Evolutionary conservation across 2,888 invertebrate species (phyloP).

Genomic region (Gasteruption jaculator): DNA sequence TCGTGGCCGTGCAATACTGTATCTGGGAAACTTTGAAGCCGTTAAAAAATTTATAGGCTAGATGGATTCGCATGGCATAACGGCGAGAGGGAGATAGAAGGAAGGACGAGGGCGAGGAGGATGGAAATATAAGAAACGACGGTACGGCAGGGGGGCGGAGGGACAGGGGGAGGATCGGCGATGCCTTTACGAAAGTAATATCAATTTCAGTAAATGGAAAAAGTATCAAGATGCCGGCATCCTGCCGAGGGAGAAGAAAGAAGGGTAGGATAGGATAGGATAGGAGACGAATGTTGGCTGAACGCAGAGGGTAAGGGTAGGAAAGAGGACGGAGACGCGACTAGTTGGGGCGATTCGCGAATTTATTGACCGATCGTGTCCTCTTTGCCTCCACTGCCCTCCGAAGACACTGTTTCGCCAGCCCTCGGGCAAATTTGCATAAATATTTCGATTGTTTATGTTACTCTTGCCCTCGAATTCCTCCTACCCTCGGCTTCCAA

Average conservation of each 20-base stretch:
- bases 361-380: conserved; percentile 29
- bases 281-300: conserved; percentile 13
- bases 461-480: too few relatives aligned
- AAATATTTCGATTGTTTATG: too few relatives aligned
- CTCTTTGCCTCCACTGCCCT: neutral
- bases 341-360: conserved; percentile 20
- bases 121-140: too few relatives aligned
- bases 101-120: too few relatives aligned
- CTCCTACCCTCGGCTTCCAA: too few relatives aligned
- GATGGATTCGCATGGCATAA: conserved; percentile 31
- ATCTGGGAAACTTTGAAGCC: conserved; percentile 28
- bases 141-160: neutral
- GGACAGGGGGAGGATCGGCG: conserved; percentile 18
- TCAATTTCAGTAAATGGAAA: conserved; percentile 47
- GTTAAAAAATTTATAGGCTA: conserved; percentile 33
- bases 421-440: too few relatives aligned
- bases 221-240: conserved; percentile 40
- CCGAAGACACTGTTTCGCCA: neutral
- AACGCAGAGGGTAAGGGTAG: neutral
- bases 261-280: neutral
- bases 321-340: conserved; percentile 1
- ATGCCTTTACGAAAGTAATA: conserved; percentile 39
- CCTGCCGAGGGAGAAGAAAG: conserved; percentile 13
- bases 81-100: too few relatives aligned
- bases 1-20: conserved; percentile 13